Evolutionary conservation across 1,140 invertebrate genomes (phyloP).

Genomic region (Cyclina sinensis): DNA sequence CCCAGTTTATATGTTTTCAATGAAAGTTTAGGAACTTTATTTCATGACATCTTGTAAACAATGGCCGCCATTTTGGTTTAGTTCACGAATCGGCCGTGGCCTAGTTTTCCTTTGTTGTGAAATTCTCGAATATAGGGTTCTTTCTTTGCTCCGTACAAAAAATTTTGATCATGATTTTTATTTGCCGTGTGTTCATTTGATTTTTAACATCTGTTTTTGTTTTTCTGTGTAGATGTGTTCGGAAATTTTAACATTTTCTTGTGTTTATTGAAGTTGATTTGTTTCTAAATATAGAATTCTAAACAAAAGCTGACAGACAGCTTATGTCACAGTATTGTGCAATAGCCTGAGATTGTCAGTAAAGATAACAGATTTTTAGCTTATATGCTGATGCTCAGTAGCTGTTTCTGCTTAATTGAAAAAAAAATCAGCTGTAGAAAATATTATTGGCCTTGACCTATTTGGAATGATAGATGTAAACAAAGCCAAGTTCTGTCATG

Average conservation of each 20-base stretch:
- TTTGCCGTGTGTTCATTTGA: too few relatives aligned
- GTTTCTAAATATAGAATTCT: slow-evolving; percentile 55
- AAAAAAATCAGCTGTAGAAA: neutral
- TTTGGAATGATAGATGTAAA: neutral
- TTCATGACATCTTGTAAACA: slow-evolving; percentile 85
- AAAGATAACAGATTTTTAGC: too few relatives aligned
- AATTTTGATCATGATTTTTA: too few relatives aligned
- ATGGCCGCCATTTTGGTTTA: slow-evolving; percentile 78
- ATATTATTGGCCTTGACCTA: slow-evolving; percentile 36
- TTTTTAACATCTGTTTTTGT: too few relatives aligned
- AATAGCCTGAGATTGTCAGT: too few relatives aligned
- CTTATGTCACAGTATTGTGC: slow-evolving; percentile 18
- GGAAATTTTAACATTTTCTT: slow-evolving; percentile 17
- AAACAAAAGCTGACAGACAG: slow-evolving; percentile 47
- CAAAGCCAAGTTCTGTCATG: too few relatives aligned
- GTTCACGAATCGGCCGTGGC: slow-evolving; percentile 43
- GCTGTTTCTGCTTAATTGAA: too few relatives aligned
- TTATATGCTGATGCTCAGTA: too few relatives aligned
- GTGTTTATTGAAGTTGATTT: slow-evolving; percentile 58
- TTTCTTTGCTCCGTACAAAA: neutral
- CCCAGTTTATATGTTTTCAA: neutral
- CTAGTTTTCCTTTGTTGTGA: slow-evolving; percentile 54
- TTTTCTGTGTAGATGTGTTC: neutral
- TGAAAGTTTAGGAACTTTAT: slow-evolving; percentile 37
- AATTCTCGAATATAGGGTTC: neutral